Evolutionary conservation across 35 echinoderm and acorn worm genomes (phyloP).

Genomic region (Eucidaris tribuloides): DNA sequence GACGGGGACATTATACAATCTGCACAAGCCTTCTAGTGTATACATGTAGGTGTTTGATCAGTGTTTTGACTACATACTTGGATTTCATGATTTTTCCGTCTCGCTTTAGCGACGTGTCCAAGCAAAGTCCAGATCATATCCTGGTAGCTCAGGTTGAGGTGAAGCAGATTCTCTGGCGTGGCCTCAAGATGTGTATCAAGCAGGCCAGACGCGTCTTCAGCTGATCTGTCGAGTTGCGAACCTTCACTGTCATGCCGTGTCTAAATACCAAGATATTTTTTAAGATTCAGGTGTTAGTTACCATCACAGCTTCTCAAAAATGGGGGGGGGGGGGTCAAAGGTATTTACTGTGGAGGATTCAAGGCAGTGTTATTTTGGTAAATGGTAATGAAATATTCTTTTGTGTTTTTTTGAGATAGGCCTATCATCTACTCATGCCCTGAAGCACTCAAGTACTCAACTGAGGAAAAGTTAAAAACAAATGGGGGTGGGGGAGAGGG

Average conservation of each 20-base stretch:
- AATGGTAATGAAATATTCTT: not conserved
- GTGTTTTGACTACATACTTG: not conserved
- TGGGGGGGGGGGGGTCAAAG: not conserved
- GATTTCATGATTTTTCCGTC: not conserved
- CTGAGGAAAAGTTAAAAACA: too few species aligned
- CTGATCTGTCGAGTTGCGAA: not conserved
- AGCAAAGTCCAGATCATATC: not conserved
- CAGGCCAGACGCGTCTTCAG: not conserved
- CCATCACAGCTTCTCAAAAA: not conserved
- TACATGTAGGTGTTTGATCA: too few species aligned
- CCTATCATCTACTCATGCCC: too few species aligned
- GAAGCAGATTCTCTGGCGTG: not conserved
- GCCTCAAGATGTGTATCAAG: not conserved
- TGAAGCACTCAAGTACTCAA: too few species aligned
- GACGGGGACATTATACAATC: too few species aligned
- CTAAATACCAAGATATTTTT: too few species aligned
- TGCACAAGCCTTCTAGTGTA: too few species aligned
- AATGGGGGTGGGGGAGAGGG: too few species aligned
- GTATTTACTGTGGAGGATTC: not conserved
- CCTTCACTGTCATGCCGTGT: too few species aligned
- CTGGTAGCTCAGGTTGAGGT: constrained; percentile 24
- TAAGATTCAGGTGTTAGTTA: not conserved
- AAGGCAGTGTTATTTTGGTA: not conserved
- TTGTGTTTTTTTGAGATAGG: too few species aligned
- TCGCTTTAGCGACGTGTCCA: not conserved